Conservation (phyloP, 2,888 invertebrate species). For the Sminthurides aquaticus region DNA sequence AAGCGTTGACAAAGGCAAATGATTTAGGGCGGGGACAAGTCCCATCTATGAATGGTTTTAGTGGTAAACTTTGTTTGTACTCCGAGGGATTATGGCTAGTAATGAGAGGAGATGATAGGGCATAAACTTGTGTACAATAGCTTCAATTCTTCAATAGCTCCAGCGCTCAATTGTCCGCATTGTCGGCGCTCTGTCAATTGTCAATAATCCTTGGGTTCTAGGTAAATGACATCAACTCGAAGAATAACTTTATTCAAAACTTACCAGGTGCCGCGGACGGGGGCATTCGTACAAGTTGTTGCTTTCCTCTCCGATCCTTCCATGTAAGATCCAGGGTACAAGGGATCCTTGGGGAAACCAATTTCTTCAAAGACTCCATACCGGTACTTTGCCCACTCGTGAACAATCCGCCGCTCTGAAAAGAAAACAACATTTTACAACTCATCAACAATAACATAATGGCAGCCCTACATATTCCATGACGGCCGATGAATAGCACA, state of each 20-base stretch:
- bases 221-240: background rate
- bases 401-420: conserved; percentile 51
- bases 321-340: conserved; percentile 55
- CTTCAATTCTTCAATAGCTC: background rate
- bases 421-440: conserved; percentile 21
- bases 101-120: conserved; percentile 3
- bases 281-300: conserved; percentile 40
- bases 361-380: conserved; percentile 63
- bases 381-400: conserved; percentile 60
- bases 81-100: background rate
- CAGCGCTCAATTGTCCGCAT: background rate
- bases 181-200: conserved; percentile 1
- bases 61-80: background rate
- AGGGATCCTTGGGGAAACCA: conserved; percentile 54
- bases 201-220: background rate
- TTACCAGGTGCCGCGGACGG: conserved; percentile 42
- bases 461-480: too few species aligned
- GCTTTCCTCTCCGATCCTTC: conserved; percentile 46
- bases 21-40: background rate
- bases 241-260: conserved; percentile 7
- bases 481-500: too few species aligned
- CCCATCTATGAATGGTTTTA: background rate
- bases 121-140: conserved; percentile 7
- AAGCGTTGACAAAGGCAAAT: conserved; percentile 2
- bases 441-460: too few species aligned